phyloP scores from a whole-genome alignment of 2,888 invertebrate species.

The Mesorhabditis belari region DNA sequence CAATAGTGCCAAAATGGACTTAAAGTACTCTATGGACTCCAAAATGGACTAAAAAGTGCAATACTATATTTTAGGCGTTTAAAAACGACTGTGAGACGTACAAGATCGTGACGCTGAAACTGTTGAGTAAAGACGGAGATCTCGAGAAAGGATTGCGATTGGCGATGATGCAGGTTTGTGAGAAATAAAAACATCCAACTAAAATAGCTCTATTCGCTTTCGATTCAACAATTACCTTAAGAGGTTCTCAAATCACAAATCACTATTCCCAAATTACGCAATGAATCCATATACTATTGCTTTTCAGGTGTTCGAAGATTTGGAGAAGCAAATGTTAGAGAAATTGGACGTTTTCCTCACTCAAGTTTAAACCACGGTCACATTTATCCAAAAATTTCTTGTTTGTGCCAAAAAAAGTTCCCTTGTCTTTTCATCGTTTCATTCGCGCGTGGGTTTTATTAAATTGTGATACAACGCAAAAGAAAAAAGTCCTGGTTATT shows the following conservation, averaged over 20 bases:
- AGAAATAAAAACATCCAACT: not conserved
- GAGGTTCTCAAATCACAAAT: not conserved
- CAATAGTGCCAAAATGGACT: no score
- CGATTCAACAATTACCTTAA: not conserved
- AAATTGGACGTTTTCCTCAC: conserved; percentile 20
- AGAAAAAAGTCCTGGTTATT: no score
- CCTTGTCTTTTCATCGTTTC: no score
- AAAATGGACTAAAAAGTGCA: not conserved
- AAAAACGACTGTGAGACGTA: conserved; percentile 34
- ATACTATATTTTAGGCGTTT: conserved; percentile 30
- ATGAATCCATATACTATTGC: not conserved
- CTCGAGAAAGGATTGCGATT: conserved; percentile 22
- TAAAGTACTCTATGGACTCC: no score
- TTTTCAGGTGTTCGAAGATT: conserved; percentile 18
- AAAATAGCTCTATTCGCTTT: not conserved
- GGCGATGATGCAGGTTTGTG: conserved; percentile 19
- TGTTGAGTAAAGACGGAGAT: conserved; percentile 24
- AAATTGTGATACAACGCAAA: no score
- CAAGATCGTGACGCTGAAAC: conserved; percentile 26
- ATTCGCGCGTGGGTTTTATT: no score
- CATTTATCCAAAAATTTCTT: no score
- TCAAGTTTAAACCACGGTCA: not conserved
- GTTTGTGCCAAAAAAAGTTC: no score
- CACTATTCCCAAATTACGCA: not conserved
- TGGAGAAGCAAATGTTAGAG: conserved; percentile 23